These are phyloP conservation scores for Phymanthus crucifer DNA, from an alignment of 92 coral and sea anemone genomes.

Conservation along the genomic window DNA sequence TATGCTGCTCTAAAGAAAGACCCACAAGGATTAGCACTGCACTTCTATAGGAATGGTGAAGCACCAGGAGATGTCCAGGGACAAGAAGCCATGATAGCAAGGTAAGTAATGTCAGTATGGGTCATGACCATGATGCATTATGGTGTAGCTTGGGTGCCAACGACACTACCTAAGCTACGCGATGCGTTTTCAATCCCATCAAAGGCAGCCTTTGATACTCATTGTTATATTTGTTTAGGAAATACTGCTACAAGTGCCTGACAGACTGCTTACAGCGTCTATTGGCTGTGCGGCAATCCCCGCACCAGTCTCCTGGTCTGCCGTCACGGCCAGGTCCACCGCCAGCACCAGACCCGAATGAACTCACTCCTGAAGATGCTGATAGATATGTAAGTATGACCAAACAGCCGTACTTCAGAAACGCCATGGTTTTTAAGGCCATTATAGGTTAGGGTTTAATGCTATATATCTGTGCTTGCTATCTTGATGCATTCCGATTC, in stretches of 20 bases:
- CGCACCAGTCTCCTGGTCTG: conserved; percentile 79
- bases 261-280: conserved; percentile 83
- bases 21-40: conserved; percentile 89
- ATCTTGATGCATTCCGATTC: neutral
- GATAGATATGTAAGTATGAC: conserved; percentile 67
- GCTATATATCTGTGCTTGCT: neutral
- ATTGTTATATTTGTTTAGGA: conserved; percentile 36
- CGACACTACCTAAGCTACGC: neutral
- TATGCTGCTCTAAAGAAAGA: conserved; percentile 85
- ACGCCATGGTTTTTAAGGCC: too few species aligned
- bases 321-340: conserved; percentile 99
- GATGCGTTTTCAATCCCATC: neutral
- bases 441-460: too few species aligned
- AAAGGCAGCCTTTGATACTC: neutral
- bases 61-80: conserved; percentile 81
- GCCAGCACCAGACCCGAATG: conserved; percentile 86
- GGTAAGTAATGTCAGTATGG: conserved; percentile 42
- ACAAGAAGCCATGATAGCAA: conserved; percentile 81
- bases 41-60: conserved; percentile 88
- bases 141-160: too few species aligned
- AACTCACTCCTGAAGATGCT: conserved; percentile 78
- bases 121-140: too few species aligned
- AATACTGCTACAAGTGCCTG: conserved; percentile 91
- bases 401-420: too few species aligned
- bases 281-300: conserved; percentile 64